These are phyloP conservation scores for Chauna torquata DNA, from an alignment of 2,113 vertebrate genomes.

Conservation along the genomic window DNA sequence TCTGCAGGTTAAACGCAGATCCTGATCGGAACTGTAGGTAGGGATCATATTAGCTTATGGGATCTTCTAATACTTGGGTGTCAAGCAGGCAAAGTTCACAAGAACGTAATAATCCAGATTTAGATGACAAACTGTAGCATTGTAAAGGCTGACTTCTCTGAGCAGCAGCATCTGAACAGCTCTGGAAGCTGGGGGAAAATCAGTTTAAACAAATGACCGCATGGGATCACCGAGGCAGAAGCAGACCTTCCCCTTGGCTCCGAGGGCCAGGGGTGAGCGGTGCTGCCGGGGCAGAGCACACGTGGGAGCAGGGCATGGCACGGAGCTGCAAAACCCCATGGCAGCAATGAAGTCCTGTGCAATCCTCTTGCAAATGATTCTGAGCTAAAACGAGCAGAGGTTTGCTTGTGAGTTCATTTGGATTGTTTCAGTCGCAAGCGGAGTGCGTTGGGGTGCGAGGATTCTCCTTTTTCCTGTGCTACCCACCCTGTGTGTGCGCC, in stretches of 20 bases:
- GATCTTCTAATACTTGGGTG: accelerated
- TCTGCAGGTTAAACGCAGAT: neutral
- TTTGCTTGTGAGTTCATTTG: accelerated
- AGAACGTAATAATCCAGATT: too few species aligned
- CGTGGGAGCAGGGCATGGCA: neutral
- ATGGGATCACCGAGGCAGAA: neutral
- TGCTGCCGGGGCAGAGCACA: neutral
- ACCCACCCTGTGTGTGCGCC: accelerated
- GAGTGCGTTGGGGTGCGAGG: neutral
- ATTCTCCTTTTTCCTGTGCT: neutral
- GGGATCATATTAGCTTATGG: neutral
- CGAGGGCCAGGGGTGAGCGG: neutral
- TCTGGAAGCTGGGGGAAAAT: neutral
- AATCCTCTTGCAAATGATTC: neutral
- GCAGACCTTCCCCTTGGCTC: neutral
- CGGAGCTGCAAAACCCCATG: neutral
- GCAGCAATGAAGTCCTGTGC: too few species aligned
- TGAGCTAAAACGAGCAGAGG: neutral
- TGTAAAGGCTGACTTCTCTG: neutral
- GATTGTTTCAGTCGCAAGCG: accelerated
- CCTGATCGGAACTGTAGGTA: neutral
- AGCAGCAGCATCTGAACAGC: neutral
- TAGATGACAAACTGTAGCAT: accelerated
- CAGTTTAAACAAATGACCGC: accelerated
- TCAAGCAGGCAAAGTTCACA: neutral